Evolutionary conservation across 2,888 invertebrate species (phyloP).

Genomic region (Drosophila siamana): DNA sequence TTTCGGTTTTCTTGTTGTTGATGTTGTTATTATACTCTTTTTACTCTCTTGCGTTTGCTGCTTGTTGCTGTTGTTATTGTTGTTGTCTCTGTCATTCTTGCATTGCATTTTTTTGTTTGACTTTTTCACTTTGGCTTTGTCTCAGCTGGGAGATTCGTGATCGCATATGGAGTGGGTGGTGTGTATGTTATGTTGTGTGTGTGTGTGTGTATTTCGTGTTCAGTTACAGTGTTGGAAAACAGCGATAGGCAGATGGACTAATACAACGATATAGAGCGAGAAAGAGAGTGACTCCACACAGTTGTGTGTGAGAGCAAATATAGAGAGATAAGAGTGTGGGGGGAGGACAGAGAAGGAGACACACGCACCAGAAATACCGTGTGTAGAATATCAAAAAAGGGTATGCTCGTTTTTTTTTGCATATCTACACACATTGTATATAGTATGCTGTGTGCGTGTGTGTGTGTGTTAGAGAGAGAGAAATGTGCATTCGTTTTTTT

Average conservation of each 20-base stretch:
- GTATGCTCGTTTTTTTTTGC: conserved; percentile 4
- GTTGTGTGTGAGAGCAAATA: conserved; percentile 11
- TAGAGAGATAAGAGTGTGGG: not conserved
- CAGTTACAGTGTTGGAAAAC: conserved; percentile 1
- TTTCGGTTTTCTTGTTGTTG: conserved; percentile 27
- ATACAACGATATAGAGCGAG: conserved; percentile 3
- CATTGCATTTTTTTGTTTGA: conserved; percentile 20
- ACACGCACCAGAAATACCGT: conserved; percentile 36
- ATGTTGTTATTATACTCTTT: conserved; percentile 32
- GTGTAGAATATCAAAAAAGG: conserved; percentile 27
- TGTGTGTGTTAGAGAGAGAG: conserved; percentile 33
- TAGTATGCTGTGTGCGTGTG: conserved; percentile 21
- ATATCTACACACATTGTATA: conserved; percentile 36
- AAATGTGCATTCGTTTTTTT: conserved; percentile 39
- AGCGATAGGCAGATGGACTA: conserved; percentile 3
- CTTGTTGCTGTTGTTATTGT: conserved; percentile 35
- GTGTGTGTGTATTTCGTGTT: conserved; percentile 22
- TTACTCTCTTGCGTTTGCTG: conserved; percentile 24
- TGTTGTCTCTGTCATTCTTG: conserved; percentile 27
- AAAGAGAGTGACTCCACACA: conserved; percentile 27
- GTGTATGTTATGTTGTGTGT: conserved; percentile 17
- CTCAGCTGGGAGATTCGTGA: conserved; percentile 6
- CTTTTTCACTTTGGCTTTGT: conserved; percentile 34
- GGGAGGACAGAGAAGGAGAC: not conserved
- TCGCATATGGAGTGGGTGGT: not conserved